These are phyloP conservation scores for Camponotus fellah DNA, from an alignment of 2,888 invertebrate genomes.

Conservation along the genomic window DNA sequence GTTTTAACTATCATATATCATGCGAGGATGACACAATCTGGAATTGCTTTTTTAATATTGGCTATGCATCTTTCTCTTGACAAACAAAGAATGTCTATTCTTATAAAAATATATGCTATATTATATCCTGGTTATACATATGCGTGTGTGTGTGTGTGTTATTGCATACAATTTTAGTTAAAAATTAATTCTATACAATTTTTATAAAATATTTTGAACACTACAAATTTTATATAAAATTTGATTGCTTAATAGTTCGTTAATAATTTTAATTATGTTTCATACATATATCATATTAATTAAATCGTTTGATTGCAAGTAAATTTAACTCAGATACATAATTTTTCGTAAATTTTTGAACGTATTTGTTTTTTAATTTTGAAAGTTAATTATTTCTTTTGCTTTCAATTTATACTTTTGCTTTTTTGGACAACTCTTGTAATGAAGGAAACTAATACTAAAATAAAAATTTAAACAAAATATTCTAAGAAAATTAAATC, in stretches of 20 bases:
- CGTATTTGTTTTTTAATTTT: neutral
- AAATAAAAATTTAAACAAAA: neutral
- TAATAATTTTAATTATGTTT: neutral
- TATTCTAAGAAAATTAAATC: neutral
- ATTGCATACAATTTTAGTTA: too few relatives aligned
- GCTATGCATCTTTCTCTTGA: neutral
- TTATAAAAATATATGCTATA: slow-evolving; percentile 13
- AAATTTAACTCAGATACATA: neutral
- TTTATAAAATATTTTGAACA: neutral
- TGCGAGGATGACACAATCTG: neutral
- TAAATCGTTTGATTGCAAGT: neutral
- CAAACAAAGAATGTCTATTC: slow-evolving; percentile 17
- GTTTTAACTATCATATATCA: neutral
- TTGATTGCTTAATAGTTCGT: neutral
- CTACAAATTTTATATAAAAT: neutral
- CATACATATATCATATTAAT: neutral
- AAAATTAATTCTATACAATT: slow-evolving; percentile 3
- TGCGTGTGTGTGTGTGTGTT: neutral
- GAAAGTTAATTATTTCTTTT: neutral
- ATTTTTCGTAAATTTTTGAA: neutral
- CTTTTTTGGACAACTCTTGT: neutral
- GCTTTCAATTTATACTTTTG: neutral
- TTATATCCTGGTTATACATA: neutral
- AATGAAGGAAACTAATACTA: neutral
- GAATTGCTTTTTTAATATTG: slow-evolving; percentile 29